phyloP scores from a whole-genome alignment of 2,888 invertebrate species.

The Sericinus montela region DNA sequence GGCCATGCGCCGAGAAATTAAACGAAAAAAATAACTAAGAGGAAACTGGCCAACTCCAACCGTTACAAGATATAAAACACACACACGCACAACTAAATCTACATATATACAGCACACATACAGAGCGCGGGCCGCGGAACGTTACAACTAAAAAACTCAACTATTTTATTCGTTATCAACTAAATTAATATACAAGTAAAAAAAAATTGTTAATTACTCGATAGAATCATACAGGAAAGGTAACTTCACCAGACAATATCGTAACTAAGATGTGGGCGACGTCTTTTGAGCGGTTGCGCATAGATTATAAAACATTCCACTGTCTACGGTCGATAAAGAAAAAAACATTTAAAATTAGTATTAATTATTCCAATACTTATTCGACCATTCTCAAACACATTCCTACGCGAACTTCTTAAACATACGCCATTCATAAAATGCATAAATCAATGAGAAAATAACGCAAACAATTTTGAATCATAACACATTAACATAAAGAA shows the following conservation, averaged over 20 bases:
- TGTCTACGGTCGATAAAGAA: not conserved
- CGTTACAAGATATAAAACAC: not conserved
- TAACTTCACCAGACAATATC: slow-evolving; percentile 6
- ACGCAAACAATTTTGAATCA: not conserved
- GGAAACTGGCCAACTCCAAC: not conserved
- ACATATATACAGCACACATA: not conserved
- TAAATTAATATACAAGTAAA: slow-evolving; percentile 7
- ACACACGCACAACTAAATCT: not conserved
- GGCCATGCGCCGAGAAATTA: not conserved
- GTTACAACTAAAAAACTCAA: slow-evolving; percentile 1
- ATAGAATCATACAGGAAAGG: slow-evolving; percentile 1
- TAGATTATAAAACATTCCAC: not conserved
- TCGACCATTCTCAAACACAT: too few relatives aligned
- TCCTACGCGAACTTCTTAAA: too few relatives aligned
- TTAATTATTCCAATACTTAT: too few relatives aligned
- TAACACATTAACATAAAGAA: not conserved
- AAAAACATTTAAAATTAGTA: too few relatives aligned
- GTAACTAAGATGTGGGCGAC: not conserved
- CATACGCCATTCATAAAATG: too few relatives aligned
- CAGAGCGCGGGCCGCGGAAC: not conserved
- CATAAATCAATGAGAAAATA: not conserved
- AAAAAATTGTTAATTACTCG: not conserved
- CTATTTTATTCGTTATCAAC: not conserved
- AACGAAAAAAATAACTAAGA: too few relatives aligned
- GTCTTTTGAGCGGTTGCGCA: not conserved